Conservation (phyloP, 2,888 invertebrate genomes). For the Drosophila mulleri region DNA sequence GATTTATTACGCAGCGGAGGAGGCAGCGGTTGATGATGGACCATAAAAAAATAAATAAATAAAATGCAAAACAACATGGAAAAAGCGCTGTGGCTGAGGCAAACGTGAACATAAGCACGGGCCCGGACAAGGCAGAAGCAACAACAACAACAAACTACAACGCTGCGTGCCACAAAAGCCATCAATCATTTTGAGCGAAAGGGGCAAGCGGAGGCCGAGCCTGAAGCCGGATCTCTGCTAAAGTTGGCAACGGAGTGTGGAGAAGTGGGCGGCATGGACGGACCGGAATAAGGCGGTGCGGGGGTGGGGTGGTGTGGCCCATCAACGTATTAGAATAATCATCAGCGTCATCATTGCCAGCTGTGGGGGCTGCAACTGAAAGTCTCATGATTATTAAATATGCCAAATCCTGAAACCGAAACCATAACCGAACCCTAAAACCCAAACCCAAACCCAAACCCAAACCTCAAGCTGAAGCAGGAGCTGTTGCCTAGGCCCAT, state of each 20-base stretch:
- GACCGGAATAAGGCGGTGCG: background rate
- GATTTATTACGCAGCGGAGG: constrained; percentile 75
- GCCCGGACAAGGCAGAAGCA: constrained; percentile 50
- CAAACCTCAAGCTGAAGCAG: constrained; percentile 26
- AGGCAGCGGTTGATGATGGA: constrained; percentile 71
- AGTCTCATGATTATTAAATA: constrained; percentile 50
- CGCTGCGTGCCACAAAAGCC: constrained; percentile 75
- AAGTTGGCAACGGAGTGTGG: constrained; percentile 19
- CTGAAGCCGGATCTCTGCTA: constrained; percentile 40
- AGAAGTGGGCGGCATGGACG: constrained; percentile 12
- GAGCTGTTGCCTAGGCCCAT: constrained; percentile 26
- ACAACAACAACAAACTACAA: constrained; percentile 43
- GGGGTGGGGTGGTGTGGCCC: constrained; percentile 13
- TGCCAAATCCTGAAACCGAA: constrained; percentile 67
- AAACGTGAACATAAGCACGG: constrained; percentile 46
- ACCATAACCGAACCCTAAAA: background rate
- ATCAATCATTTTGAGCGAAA: constrained; percentile 79
- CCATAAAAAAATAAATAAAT: constrained; percentile 66
- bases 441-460: constrained; percentile 12
- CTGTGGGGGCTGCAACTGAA: constrained; percentile 50
- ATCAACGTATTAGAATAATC: constrained; percentile 74
- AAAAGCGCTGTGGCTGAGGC: constrained; percentile 41
- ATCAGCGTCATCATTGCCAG: constrained; percentile 65
- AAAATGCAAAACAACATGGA: constrained; percentile 65
- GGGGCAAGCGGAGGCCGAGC: constrained; percentile 68